Evolutionary conservation across 2,113 vertebrate species (phyloP), one percentile per base, ranked within the genome.

Genomic region (Sprattus sprattus): DNA sequence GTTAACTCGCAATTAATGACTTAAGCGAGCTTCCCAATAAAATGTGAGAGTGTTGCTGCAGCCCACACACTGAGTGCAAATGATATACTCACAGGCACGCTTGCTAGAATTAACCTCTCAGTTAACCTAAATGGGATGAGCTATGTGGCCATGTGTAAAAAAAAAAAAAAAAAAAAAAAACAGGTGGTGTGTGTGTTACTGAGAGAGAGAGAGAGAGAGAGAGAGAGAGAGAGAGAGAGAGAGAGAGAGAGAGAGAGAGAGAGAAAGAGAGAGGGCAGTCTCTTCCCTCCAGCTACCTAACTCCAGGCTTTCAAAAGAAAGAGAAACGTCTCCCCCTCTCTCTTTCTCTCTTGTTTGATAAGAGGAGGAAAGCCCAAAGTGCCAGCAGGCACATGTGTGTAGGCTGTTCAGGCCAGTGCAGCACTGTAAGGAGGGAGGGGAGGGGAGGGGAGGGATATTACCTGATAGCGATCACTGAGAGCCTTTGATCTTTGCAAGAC

Each of bases 401-500:
- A 88, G 89, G 85, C 85, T 87, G 92, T 89, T 88, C 92, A 91
- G 93, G 92, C 92, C 93, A 93, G 83, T 78, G 89, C 90, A 90
- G 89, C 89, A 92, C 88, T 87, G 86, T 89, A 88, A 91, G 88
- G 89, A 88, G 92, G 91, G 89, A 89, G 88, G 91, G 91, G 89
- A 83, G 86, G 28, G 89, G 89, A 52, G 89, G 57, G 92, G 92
- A 92, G 93, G 91, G 92, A 92, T 93, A 93, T 92, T 91, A 92
- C 90, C 91, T 93, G 95, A 96, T 95, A 95, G 94, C 91, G 88
- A 93, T 94, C 92, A 91, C 91, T 84, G 0, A 87, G 87, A 88
- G 88, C 90, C 95, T 96, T 96, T 96, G 95, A 96, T 95, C 92
- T 93, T 81, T 16, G 44, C 89, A 86, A 75, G 91, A 86, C 92